Conservation (phyloP, 2,888 invertebrate genomes). For the Artemia sinica region DNA sequence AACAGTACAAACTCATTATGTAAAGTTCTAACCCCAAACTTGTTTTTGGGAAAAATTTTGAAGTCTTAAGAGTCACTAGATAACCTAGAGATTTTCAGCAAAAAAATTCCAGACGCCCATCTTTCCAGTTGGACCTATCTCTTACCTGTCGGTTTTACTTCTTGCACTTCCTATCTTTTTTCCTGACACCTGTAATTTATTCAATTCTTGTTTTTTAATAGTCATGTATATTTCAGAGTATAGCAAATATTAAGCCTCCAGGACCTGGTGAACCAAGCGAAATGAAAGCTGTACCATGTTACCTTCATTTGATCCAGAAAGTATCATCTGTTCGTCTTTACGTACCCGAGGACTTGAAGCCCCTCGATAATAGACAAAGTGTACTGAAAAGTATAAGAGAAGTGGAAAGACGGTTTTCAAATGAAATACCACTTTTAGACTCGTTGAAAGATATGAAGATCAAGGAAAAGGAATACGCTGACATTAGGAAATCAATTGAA, state of each 20-base stretch:
- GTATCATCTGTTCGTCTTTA: constrained; percentile 77
- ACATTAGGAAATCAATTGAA: constrained; percentile 63
- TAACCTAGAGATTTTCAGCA: no score
- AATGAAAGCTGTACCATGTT: constrained; percentile 73
- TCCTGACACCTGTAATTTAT: neutral
- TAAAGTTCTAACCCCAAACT: no score
- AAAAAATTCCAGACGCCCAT: no score
- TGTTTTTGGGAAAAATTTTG: no score
- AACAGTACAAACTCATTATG: no score
- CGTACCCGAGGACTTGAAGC: constrained; percentile 73
- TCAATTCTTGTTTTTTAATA: constrained; percentile 7
- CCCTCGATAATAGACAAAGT: constrained; percentile 62
- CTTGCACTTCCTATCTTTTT: neutral
- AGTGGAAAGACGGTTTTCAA: constrained; percentile 72
- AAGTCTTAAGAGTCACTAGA: no score
- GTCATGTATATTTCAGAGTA: constrained; percentile 22
- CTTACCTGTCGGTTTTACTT: neutral
- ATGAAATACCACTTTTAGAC: constrained; percentile 71
- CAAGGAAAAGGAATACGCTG: constrained; percentile 56
- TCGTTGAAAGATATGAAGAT: constrained; percentile 94
- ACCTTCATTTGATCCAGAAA: constrained; percentile 60
- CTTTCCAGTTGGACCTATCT: no score
- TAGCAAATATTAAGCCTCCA: constrained; percentile 31
- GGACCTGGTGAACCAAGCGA: constrained; percentile 49
- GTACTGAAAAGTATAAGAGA: constrained; percentile 70